Conservation (phyloP, 2,888 invertebrate species). For the Nebria salina region DNA sequence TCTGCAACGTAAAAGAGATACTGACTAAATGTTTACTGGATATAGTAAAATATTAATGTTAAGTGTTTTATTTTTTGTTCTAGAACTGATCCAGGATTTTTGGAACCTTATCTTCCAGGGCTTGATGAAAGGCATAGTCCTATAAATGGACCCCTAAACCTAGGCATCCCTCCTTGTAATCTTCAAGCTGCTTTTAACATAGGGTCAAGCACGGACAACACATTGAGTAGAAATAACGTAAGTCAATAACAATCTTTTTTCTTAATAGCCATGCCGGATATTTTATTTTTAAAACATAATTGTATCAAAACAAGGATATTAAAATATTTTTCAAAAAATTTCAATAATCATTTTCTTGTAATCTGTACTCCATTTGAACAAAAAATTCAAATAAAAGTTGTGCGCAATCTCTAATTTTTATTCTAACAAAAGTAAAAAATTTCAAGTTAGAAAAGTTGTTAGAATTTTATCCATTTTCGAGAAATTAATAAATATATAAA, state of each 20-base stretch:
- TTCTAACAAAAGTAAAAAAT: no score
- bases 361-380: no score
- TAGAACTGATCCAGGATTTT: constrained; percentile 78
- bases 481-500: no score
- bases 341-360: no score
- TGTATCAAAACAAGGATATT: no score
- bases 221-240: constrained; percentile 62
- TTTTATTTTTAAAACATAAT: not conserved
- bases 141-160: constrained; percentile 62
- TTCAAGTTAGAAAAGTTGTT: no score
- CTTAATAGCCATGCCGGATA: no score
- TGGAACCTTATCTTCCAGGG: constrained; percentile 78
- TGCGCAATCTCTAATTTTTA: no score
- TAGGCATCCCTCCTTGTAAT: constrained; percentile 58
- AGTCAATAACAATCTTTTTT: constrained; percentile 12
- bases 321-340: no score
- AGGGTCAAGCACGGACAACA: constrained; percentile 60
- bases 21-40: not conserved
- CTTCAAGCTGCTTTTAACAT: constrained; percentile 59
- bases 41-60: not conserved
- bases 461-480: no score
- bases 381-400: no score
- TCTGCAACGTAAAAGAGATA: not conserved
- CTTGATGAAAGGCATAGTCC: constrained; percentile 62
- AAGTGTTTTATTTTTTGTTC: constrained; percentile 58